Percentiles rank a stretch among this genome's conserved stretches.
Evolutionary conservation across 2,888 invertebrate genomes (phyloP).

Genomic region (Metellina segmentata): DNA sequence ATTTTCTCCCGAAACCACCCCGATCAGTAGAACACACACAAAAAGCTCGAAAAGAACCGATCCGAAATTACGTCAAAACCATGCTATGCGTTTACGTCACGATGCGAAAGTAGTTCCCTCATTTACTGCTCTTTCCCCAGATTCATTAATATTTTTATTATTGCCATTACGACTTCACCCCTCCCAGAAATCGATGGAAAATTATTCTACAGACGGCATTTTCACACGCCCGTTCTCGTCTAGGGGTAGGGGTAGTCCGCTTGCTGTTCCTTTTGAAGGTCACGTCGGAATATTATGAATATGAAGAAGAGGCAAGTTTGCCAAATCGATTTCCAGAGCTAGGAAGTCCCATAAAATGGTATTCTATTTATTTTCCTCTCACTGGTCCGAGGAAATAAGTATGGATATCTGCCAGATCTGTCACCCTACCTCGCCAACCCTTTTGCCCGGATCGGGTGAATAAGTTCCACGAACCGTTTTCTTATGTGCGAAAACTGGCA

Average conservation of each 20-base stretch:
- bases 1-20: neutral
- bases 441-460: constrained; percentile 9
- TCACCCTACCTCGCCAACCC: neutral
- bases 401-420: constrained; percentile 54
- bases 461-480: neutral
- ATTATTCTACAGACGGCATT: constrained; percentile 62
- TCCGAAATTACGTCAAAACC: neutral
- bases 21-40: no score
- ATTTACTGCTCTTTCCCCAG: constrained; percentile 36
- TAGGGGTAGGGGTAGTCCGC: constrained; percentile 46
- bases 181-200: constrained; percentile 61
- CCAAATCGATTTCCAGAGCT: constrained; percentile 53
- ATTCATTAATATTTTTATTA: constrained; percentile 24
- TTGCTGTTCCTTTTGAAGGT: constrained; percentile 55
- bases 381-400: constrained; percentile 3
- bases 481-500: constrained; percentile 12
- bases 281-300: constrained; percentile 61
- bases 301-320: constrained; percentile 28
- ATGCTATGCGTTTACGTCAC: constrained; percentile 7
- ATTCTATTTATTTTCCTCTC: constrained; percentile 44
- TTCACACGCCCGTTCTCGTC: constrained; percentile 43
- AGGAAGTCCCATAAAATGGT: constrained; percentile 41
- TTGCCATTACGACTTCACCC: constrained; percentile 10
- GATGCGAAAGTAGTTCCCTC: constrained; percentile 13
- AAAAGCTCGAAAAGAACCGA: neutral